Evolutionary conservation across 1,140 invertebrate species (phyloP).

Genomic region (Amphibalanus amphitrite): DNA sequence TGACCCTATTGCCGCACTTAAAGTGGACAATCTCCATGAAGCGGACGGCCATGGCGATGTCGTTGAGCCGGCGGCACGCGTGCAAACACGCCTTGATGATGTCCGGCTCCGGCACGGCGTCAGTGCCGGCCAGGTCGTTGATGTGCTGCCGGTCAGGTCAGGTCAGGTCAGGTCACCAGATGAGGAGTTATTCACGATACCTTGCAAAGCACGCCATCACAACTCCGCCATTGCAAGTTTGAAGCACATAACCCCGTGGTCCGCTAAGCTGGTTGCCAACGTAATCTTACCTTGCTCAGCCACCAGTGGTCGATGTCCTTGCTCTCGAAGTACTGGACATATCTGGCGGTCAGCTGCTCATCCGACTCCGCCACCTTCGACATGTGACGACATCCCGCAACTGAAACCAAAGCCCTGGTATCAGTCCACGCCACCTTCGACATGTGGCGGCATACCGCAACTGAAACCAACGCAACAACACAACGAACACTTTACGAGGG

Average conservation of each 20-base stretch:
- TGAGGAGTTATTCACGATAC: slow-evolving; percentile 4
- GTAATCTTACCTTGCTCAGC: slow-evolving; percentile 45
- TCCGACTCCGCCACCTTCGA: slow-evolving; percentile 27
- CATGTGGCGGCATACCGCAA: too few relatives aligned
- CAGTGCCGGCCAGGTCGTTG: slow-evolving; percentile 53
- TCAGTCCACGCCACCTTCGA: too few relatives aligned
- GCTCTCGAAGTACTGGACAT: slow-evolving; percentile 69
- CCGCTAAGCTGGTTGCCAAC: not conserved
- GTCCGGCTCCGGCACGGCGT: slow-evolving; percentile 86
- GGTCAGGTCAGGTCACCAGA: too few relatives aligned
- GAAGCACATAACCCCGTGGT: not conserved
- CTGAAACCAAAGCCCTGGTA: not conserved
- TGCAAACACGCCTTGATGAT: slow-evolving; percentile 79
- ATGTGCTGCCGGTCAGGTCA: too few relatives aligned
- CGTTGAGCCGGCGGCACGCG: slow-evolving; percentile 83
- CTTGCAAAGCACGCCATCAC: slow-evolving; percentile 19
- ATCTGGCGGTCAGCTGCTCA: slow-evolving; percentile 54
- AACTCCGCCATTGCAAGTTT: slow-evolving; percentile 52
- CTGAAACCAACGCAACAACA: too few relatives aligned
- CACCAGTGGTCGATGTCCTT: slow-evolving; percentile 93
- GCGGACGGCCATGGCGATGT: slow-evolving; percentile 76
- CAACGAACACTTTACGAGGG: too few relatives aligned
- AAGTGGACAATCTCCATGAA: slow-evolving; percentile 81
- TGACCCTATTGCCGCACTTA: slow-evolving; percentile 64
- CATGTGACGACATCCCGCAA: not conserved